Base-by-base conservation (phyloP, 2,888 invertebrate species). In the Platerodrilus igneus region DNA sequence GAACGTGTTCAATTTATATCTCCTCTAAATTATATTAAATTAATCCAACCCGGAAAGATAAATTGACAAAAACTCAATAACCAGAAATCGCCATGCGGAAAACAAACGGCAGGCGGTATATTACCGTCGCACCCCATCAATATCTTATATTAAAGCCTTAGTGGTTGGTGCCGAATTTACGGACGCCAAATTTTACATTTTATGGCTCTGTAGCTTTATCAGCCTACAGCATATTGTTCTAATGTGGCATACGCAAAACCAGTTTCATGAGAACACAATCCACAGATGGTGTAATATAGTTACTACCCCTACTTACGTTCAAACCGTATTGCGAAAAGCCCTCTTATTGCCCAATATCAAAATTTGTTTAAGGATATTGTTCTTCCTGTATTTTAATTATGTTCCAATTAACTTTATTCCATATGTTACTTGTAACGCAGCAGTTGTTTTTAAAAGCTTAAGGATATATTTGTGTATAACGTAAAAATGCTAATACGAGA, bases 201-300 rank as follows among this genome's bases (percentile, higher is more conserved):
- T 62, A 61, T 52, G 52, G 54, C 50, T 53, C 47, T 56, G 59
- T 53, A 58, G 60, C 57, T 59, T 58, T 60, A 58, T 58, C 59
- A 59, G 55, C 53, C 45, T 50, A 52, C 50, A 49, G 50, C 55
- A 57, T 51, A 52, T 52, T 45, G 53, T 45, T 49, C 45, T 52
- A 50, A 53, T 55, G 54, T 51, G 51, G 50, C 49, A 43, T 48
- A 47, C 41, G 44, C 46, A 44, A 47, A 44, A 33, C 43, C 39
- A 38, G 31, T 45, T 57, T 57, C 55, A 57, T 48, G 56, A 52
- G 44, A 46, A 41, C 50, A 41, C 45, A 45, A 51, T 47, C 50
- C 53, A 34, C 37, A 53, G 54, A 55, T 55, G 56, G 48, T 50
- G 52, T 28, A 34, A 37, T 26, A 31, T 38, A 26, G 35, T 31